These are phyloP conservation scores for Microctenopoma stevenorrisi DNA, from an alignment of 2,797 vertebrate genomes.

Conservation along the genomic window DNA sequence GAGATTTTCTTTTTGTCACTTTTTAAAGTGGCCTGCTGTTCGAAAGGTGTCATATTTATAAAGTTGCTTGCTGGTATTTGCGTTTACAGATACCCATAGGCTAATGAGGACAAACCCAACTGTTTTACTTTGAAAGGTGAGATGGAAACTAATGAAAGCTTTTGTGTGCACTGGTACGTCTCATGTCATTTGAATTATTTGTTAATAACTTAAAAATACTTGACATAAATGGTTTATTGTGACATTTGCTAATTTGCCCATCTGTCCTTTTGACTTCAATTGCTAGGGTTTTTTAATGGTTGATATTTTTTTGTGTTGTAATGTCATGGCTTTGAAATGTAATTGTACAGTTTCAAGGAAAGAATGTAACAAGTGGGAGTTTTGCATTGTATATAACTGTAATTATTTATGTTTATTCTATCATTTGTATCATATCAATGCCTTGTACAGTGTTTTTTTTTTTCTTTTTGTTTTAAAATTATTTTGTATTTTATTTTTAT, in stretches of 20 bases:
- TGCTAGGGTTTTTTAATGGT: conserved; percentile 67
- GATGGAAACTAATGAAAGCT: conserved; percentile 59
- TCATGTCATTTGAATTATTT: conserved; percentile 56
- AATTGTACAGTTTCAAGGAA: conserved; percentile 80
- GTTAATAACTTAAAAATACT: conserved; percentile 65
- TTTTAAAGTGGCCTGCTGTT: conserved; percentile 51
- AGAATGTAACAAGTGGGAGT: conserved; percentile 80
- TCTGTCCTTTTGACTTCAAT: conserved; percentile 59
- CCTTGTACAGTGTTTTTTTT: conserved; percentile 98
- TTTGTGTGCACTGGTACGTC: conserved; percentile 50
- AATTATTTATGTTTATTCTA: conserved; percentile 96
- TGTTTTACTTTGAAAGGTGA: conserved; percentile 49
- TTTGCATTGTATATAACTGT: conserved; percentile 95
- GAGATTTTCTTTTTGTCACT: conserved; percentile 50
- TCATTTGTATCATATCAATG: conserved; percentile 98
- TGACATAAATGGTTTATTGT: conserved; percentile 73
- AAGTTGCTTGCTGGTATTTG: conserved; percentile 55
- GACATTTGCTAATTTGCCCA: conserved; percentile 63
- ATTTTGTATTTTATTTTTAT: conserved; percentile 99
- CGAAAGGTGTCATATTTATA: conserved; percentile 57
- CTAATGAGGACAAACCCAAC: conserved; percentile 49
- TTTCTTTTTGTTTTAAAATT: conserved; percentile 93
- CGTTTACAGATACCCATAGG: conserved; percentile 32
- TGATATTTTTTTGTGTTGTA: conserved; percentile 75
- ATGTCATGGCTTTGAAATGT: conserved; percentile 80